Base-by-base conservation (phyloP, 2,888 invertebrate species). In the Hydrotaea cyrtoneurina region DNA sequence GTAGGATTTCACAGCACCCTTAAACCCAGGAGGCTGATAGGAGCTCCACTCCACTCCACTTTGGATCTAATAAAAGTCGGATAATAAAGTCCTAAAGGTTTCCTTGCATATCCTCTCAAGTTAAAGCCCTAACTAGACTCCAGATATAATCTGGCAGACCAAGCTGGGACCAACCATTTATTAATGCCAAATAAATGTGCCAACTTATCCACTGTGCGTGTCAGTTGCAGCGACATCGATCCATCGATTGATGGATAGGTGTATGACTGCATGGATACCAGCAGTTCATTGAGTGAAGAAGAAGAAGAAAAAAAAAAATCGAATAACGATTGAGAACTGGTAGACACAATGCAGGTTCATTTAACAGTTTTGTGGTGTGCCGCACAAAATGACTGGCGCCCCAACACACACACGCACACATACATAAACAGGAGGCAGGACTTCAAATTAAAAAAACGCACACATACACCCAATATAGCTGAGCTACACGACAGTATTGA, bases 271-370 rank as follows among this genome's bases (percentile, higher is more conserved):
- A 17, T 46, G 66, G 39, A 11, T 26, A 26, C 43, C 43, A 11
- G 69, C 46, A 66, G 10, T 19, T 57, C 5, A 31, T 57, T 59
- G 59, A 13, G 23, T 0, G 50, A n/a, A 13, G 26, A 13, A 17
- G 64, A n/a, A 39, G 62, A 31, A 31, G 13, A 19, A 50, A n/a
- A n/a, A n/a, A 69, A 75, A 80, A 59, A 2, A 26, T 21, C 13
- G 19, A n/a, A 66, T n/a, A 43, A 13, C 13, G 46, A 66, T 13
- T 17, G 21, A 39, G n/a, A 19, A 43, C 23, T 31, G 36, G 46
- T 50, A 75, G 13, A 74, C 43, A 74, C 55, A 80, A 80, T 69
- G 69, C 71, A 71, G 75, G 75, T 80, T 76, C 80, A 80, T 80
- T 80, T 75, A 80, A 75, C 80, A 69, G 75, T 57, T 59, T 80